Conservation (phyloP, 2,888 invertebrate species). For the Lamellibrachia satsuma region DNA sequence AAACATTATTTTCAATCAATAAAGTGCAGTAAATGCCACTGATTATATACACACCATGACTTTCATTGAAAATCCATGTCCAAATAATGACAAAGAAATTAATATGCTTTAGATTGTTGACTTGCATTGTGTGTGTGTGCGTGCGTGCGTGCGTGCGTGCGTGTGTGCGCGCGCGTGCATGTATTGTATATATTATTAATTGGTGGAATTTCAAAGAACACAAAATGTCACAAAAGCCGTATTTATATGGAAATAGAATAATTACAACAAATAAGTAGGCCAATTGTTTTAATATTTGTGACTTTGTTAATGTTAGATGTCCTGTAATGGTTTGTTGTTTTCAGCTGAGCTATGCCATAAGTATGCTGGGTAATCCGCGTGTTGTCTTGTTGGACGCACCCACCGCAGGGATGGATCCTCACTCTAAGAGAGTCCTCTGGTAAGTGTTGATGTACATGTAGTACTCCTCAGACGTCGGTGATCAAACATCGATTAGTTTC, state of each 20-base stretch:
- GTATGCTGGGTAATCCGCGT: conserved; percentile 83
- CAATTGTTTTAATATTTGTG: background rate
- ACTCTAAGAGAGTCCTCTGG: conserved; percentile 76
- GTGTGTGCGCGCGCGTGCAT: no score
- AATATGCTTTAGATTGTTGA: no score
- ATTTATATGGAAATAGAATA: no score
- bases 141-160: no score
- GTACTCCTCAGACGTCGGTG: background rate
- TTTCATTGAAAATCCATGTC: no score
- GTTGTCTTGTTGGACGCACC: conserved; percentile 86
- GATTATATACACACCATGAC: background rate
- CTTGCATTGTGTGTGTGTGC: no score
- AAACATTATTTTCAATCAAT: background rate
- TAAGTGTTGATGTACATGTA: conserved; percentile 35
- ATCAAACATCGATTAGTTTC: background rate
- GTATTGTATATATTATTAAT: no score
- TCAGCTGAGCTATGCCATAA: conserved; percentile 82
- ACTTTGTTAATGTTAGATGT: background rate
- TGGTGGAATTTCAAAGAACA: no score
- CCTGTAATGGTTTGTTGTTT: conserved; percentile 27
- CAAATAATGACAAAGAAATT: no score
- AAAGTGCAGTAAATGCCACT: background rate
- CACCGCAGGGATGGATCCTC: conserved; percentile 86
- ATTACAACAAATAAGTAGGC: no score
- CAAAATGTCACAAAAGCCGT: no score